Conservation (phyloP, 2,888 invertebrate species). For the Ichneumoninae sp. region DNA sequence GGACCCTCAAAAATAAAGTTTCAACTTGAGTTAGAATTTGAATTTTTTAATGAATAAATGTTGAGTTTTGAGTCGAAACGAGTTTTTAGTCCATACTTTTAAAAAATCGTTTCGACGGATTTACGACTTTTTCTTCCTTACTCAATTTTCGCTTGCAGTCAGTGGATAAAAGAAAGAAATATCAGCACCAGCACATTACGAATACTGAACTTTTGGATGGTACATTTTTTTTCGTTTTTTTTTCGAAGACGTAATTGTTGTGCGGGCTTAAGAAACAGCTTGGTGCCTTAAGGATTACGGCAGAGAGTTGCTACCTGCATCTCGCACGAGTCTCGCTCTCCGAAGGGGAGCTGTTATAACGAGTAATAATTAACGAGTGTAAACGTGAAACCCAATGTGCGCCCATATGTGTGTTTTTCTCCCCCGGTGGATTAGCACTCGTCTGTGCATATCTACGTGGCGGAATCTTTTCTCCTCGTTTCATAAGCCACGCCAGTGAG, state of each 20-base stretch:
- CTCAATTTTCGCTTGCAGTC: background rate
- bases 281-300: background rate
- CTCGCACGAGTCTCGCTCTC: conserved; percentile 13
- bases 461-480: conserved; percentile 58
- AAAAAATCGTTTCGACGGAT: too few species aligned
- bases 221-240: background rate
- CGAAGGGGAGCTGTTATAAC: conserved; percentile 34
- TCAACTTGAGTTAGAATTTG: too few species aligned
- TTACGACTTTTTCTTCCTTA: background rate
- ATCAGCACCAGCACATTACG: background rate
- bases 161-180: background rate
- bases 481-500: conserved; percentile 38
- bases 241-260: background rate
- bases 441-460: conserved; percentile 19
- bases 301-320: conserved; percentile 4
- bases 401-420: background rate
- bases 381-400: conserved; percentile 24
- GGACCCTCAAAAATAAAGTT: too few species aligned
- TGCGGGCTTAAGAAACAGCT: background rate
- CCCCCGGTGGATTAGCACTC: background rate
- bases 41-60: too few species aligned
- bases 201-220: background rate
- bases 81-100: too few species aligned
- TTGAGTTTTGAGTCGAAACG: too few species aligned
- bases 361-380: conserved; percentile 47